Evolutionary conservation across 2,113 vertebrate genomes (phyloP), one percentile per base, ranked within the genome.

Genomic region (Albula glossodonta): DNA sequence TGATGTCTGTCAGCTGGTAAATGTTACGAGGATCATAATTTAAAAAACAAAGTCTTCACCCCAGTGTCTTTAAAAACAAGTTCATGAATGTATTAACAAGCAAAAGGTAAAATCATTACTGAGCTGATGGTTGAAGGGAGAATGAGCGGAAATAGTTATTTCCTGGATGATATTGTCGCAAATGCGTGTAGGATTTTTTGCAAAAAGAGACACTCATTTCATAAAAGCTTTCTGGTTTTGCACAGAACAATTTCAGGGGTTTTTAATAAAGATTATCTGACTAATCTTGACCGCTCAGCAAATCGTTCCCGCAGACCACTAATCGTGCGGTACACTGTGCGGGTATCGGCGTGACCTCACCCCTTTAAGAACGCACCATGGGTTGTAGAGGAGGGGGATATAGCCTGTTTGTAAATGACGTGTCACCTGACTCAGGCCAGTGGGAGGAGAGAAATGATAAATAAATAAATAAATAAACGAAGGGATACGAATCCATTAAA

Each of bases 401-500:
- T 80, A n/a, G 87, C 87, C 53, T 82, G 87, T 88, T 86, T 89
- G 90, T 90, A 82, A 85, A 89, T 78, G 25, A 87, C 88, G 92
- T 88, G 91, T 94, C 93, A 93, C 86, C 87, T 94, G 93, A 93
- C 92, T 86, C 85, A 51, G 79, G 51, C 49, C 77, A 86, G 83
- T 82, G 89, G 93, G 92, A 87, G 90, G 92, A 91, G 92, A 86
- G 86, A 83, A 80, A 48, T 74, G 56, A 70, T n/a, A 87, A 3
- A 60, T 53, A 86, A 90, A 91, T 87, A 88, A 94, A 92, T 91
- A 92, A 93, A 92, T 86, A 91, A 89, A 87, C 12, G 49, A 80
- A 83, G 66, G 79, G 88, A 91, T 41, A 88, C 87, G 60, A 88
- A 88, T 90, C 87, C 81, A 77, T 80, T 50, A 52, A 88, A 87